Evolutionary conservation across 2,113 vertebrate species (phyloP).

Genomic region (Phodopus roborovskii): DNA sequence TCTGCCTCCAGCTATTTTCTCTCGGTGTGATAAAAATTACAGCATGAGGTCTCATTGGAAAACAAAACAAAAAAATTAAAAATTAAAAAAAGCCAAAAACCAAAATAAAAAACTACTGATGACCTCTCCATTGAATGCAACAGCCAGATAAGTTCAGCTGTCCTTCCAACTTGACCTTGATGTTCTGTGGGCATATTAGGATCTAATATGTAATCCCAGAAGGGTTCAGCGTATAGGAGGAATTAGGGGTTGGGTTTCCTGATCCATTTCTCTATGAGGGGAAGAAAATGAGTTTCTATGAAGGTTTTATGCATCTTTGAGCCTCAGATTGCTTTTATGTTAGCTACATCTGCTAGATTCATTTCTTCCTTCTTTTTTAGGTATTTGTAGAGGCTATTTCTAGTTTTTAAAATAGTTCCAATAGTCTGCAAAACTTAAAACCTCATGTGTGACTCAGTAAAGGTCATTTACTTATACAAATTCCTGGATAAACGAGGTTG

Average conservation of each 20-base stretch:
- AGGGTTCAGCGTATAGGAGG: neutral
- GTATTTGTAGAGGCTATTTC: neutral
- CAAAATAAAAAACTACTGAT: neutral
- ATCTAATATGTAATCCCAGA: neutral
- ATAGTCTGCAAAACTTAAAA: neutral
- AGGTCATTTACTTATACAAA: neutral
- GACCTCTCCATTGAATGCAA: neutral
- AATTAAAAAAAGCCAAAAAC: neutral
- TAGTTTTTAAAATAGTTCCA: neutral
- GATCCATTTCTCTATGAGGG: neutral
- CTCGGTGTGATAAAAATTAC: neutral
- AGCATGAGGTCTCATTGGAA: neutral
- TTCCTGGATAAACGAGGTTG: neutral
- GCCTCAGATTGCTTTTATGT: neutral
- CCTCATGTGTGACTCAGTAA: neutral
- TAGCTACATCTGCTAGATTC: neutral
- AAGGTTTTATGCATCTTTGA: conserved; percentile 36
- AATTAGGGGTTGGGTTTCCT: neutral
- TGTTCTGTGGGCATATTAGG: neutral
- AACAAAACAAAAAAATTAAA: neutral
- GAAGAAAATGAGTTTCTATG: neutral
- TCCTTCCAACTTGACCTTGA: neutral
- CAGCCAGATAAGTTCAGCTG: neutral
- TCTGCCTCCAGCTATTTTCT: neutral
- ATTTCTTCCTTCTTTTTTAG: neutral